Evolutionary conservation across 2,888 invertebrate species (phyloP), one percentile per base, ranked within the genome.

Genomic region (Troglohyphantes excavatus): DNA sequence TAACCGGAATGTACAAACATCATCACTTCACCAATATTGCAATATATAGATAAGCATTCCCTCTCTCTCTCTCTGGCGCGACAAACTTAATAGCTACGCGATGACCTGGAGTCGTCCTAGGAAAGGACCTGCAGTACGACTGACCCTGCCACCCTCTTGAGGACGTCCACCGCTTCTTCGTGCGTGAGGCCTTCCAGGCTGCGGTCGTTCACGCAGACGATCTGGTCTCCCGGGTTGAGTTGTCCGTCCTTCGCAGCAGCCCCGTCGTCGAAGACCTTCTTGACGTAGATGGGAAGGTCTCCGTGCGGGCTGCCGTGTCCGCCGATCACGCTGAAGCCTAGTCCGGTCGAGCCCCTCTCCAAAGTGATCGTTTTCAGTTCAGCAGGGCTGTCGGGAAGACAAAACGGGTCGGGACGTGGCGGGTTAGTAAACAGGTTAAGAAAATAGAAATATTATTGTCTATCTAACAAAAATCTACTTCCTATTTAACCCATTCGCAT

Each of bases 181-280:
- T 92, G 92, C 11, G 92, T 91, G 19, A 91, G 83, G 17, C 90
- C 91, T n/a, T 91, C 85, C 76, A 92, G 68, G 39, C 87, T 86
- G 13, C 59, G 86, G 39, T 90, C 90, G 70, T 92, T 92, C 26
- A 92, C 92, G 93, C 98, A 98, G 63, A 98, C 93, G 92, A 99
- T 96, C 94, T 98, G 98, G 94, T 99, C 99, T 19, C 98, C 99
- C 0, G 97, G 96, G 93, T 96, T 95, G 72, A 99, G 94, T 67
- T 99, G 95, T 0, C 97, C 97, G 93, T 99, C 99, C 93, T 96
- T 96, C 0, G 96, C 97, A 9, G 98, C 96, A 1, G 96, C 97
- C 0, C 99, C 98, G 92, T 97, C 97, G 7, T 97, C 96, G 93
- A 97, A 98, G 27, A 99, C 96, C 93, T 99, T 99, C 92, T 98